These are phyloP conservation scores for Synergus gifuensis DNA, from an alignment of 2,888 invertebrate genomes.

Conservation along the genomic window DNA sequence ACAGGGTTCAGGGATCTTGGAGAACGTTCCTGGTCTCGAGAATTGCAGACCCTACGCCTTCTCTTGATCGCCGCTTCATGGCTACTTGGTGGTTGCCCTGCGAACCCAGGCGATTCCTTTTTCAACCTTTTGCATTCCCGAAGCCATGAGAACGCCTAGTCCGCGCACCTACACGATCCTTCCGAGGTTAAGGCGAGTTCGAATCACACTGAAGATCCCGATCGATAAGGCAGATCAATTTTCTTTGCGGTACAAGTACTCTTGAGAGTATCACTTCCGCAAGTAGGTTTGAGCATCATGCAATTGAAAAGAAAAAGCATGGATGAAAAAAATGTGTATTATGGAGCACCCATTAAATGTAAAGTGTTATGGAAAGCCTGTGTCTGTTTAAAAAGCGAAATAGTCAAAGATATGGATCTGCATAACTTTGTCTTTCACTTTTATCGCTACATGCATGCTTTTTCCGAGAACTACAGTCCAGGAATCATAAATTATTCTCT, in stretches of 20 bases:
- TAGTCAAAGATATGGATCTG: background rate
- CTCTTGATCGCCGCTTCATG: constrained; percentile 58
- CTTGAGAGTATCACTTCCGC: constrained; percentile 30
- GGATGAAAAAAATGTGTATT: background rate
- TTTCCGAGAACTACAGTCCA: background rate
- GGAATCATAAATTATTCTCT: background rate
- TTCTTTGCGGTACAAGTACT: constrained; percentile 37
- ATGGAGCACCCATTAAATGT: background rate
- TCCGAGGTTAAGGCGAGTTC: constrained; percentile 53
- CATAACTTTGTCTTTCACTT: background rate
- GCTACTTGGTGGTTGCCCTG: constrained; percentile 69
- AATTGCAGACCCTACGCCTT: constrained; percentile 49
- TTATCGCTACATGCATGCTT: background rate
- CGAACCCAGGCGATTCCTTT: constrained; percentile 69
- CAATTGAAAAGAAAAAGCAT: constrained; percentile 5
- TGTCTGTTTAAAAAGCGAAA: background rate
- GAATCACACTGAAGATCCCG: constrained; percentile 43
- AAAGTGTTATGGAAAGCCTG: background rate
- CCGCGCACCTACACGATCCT: constrained; percentile 64
- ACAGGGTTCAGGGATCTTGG: constrained; percentile 15
- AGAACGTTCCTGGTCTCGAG: constrained; percentile 45
- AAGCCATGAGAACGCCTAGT: constrained; percentile 68
- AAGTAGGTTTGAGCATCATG: background rate
- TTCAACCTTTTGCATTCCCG: constrained; percentile 73
- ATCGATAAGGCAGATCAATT: constrained; percentile 44